A percentile compares a stretch with the other conserved stretches of the same genome.
These are phyloP conservation scores for Semibalanus balanoides DNA, from an alignment of 1,140 invertebrate genomes.

Conservation along the genomic window DNA sequence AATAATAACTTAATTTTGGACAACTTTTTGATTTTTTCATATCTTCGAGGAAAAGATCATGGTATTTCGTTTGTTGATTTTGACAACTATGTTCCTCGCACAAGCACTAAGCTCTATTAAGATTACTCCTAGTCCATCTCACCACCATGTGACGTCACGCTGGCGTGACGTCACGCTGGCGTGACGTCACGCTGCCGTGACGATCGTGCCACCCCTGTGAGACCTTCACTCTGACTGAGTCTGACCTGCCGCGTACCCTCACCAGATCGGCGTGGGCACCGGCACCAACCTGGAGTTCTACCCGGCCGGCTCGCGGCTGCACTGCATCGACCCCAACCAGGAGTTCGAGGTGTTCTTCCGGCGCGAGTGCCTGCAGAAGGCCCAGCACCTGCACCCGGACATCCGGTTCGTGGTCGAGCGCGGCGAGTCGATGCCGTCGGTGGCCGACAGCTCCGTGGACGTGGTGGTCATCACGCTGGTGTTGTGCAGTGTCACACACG, in stretches of 20 bases:
- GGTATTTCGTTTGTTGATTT: too few species aligned
- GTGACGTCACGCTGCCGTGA: too few species aligned
- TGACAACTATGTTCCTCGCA: too few species aligned
- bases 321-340: constrained; percentile 26
- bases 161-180: too few species aligned
- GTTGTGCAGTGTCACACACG: constrained; percentile 24
- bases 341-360: constrained; percentile 22
- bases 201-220: too few species aligned
- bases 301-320: constrained; percentile 24
- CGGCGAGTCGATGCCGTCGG: constrained; percentile 22
- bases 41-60: too few species aligned
- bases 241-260: neutral
- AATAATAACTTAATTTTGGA: too few species aligned
- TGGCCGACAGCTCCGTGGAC: constrained; percentile 23
- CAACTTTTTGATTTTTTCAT: too few species aligned
- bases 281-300: constrained; percentile 27
- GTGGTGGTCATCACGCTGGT: constrained; percentile 26
- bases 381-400: neutral
- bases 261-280: constrained; percentile 8
- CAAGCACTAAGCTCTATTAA: too few species aligned
- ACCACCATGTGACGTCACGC: neutral
- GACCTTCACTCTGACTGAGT: too few species aligned
- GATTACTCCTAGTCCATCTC: neutral
- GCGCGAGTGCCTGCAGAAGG: neutral
- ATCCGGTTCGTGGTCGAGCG: neutral